Conservation (phyloP, 2,888 invertebrate species). For the Elysia crispata region DNA sequence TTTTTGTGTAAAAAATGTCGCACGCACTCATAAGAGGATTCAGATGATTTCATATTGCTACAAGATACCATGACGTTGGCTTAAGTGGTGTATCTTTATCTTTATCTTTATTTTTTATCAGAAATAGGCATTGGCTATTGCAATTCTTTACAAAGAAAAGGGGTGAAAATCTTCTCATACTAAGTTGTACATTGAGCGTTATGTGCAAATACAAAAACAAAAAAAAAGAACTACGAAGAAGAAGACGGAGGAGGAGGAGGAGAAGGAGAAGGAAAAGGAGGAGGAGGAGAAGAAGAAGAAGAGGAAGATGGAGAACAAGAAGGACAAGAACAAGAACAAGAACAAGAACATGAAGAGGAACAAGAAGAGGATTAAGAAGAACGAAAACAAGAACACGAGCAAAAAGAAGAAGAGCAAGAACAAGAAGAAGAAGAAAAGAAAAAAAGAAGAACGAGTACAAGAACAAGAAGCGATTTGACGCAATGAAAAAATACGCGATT, state of each 20-base stretch:
- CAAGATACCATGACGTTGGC: too few species aligned
- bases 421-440: not conserved
- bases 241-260: constrained; percentile 9
- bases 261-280: constrained; percentile 34
- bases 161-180: too few species aligned
- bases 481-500: not conserved
- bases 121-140: too few species aligned
- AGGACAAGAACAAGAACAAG: not conserved
- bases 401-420: not conserved
- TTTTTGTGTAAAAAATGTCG: too few species aligned
- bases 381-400: not conserved
- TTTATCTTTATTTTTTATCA: too few species aligned
- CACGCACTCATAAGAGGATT: too few species aligned
- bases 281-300: not conserved
- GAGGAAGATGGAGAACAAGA: not conserved
- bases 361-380: constrained; percentile 27
- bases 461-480: not conserved
- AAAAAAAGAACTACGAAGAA: constrained; percentile 25
- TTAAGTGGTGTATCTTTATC: too few species aligned
- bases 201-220: too few species aligned
- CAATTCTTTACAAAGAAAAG: too few species aligned
- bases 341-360: not conserved
- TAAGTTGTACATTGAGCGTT: too few species aligned
- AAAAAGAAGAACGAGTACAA: constrained; percentile 1
- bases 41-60: too few species aligned